These are phyloP conservation scores for Romanomermis culicivorax DNA, from an alignment of 2,888 invertebrate species.

Conservation along the genomic window DNA sequence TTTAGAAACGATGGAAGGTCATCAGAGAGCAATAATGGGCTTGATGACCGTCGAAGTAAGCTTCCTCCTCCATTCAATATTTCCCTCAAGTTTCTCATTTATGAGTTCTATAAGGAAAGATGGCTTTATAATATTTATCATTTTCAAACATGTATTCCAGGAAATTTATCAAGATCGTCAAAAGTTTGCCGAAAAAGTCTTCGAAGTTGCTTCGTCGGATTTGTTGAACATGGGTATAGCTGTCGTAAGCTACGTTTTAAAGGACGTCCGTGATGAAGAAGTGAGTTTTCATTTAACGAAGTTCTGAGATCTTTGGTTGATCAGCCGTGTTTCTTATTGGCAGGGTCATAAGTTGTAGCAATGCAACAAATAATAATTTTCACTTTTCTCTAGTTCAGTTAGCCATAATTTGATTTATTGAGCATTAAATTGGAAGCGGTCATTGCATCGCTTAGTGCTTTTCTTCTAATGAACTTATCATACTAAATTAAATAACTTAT, in stretches of 20 bases:
- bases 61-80: background rate
- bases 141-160: slow-evolving; percentile 23
- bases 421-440: no score
- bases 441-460: no score
- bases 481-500: no score
- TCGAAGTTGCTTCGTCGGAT: slow-evolving; percentile 81
- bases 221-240: slow-evolving; percentile 88
- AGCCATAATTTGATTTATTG: no score
- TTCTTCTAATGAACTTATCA: no score
- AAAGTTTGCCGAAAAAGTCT: slow-evolving; percentile 72
- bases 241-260: slow-evolving; percentile 76
- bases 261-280: slow-evolving; percentile 83
- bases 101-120: no score
- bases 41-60: slow-evolving; percentile 31
- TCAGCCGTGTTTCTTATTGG: background rate
- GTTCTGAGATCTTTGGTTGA: background rate
- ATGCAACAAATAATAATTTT: no score
- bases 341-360: background rate
- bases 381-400: no score
- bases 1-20: slow-evolving; percentile 33
- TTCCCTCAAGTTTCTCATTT: background rate
- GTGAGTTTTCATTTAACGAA: slow-evolving; percentile 37
- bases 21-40: slow-evolving; percentile 35
- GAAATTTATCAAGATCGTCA: slow-evolving; percentile 87
- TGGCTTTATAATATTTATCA: no score